Evolutionary conservation across 2,113 vertebrate genomes (phyloP).

Genomic region (Anarhynchus alexandrinus): DNA sequence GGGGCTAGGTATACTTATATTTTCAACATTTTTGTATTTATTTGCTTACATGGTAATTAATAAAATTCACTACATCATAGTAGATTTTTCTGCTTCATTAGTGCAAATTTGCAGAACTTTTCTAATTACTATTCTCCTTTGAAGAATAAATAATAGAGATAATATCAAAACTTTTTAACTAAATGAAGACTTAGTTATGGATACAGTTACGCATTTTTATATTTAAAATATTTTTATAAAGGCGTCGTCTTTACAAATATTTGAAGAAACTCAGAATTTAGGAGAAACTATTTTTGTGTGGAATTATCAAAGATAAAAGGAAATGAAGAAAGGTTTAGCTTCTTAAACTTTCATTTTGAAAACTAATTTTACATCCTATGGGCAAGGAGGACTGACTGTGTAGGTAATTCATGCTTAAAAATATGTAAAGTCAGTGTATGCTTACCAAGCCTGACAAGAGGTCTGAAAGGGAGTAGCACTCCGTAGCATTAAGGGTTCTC

Average conservation of each 20-base stretch:
- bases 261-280: not conserved
- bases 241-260: not conserved
- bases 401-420: not conserved
- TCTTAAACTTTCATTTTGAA: not conserved
- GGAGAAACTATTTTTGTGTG: not conserved
- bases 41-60: not conserved
- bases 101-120: conserved; percentile 60
- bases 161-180: not conserved
- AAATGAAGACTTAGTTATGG: conserved; percentile 18
- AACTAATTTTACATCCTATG: not conserved
- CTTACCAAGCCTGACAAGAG: not conserved
- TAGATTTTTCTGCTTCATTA: conserved; percentile 56
- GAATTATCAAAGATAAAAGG: not conserved
- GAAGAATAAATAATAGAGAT: conserved; percentile 54
- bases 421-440: not conserved
- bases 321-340: not conserved
- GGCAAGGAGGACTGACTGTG: not conserved
- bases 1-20: not conserved
- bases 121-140: conserved; percentile 35
- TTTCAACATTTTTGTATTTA: not conserved
- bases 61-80: not conserved
- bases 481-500: not conserved
- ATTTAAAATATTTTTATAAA: not conserved
- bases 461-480: not conserved
- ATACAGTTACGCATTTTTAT: not conserved